These are phyloP conservation scores for Philonicus albiceps DNA, from an alignment of 2,888 invertebrate genomes.

Conservation along the genomic window DNA sequence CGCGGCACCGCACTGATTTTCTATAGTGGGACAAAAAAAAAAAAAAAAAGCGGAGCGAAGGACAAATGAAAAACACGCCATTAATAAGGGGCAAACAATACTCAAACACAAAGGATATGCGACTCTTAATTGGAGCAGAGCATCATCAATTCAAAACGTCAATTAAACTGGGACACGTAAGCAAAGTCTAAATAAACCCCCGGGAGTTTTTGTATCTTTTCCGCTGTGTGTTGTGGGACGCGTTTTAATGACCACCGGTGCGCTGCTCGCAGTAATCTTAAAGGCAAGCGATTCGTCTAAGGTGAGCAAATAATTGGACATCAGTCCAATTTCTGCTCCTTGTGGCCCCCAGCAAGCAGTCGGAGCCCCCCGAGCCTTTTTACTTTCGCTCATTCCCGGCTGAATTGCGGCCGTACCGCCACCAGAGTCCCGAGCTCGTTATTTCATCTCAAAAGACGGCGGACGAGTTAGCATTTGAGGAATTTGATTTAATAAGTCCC, in stretches of 20 bases:
- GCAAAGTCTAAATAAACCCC: conserved; percentile 35
- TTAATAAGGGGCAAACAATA: conserved; percentile 20
- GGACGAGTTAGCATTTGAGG: conserved; percentile 44
- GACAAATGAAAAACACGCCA: conserved; percentile 12
- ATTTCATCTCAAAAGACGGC: conserved; percentile 15
- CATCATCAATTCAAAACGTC: conserved; percentile 50
- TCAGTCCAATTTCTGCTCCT: conserved; percentile 43
- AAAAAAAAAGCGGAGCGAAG: background rate
- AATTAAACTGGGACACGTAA: conserved; percentile 47
- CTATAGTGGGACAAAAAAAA: background rate
- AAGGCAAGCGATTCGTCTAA: conserved; percentile 44
- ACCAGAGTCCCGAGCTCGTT: conserved; percentile 4
- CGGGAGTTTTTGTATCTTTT: conserved; percentile 15
- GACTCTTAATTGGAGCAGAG: conserved; percentile 48
- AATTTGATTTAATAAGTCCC: conserved; percentile 49
- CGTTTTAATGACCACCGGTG: conserved; percentile 48
- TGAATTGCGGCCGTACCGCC: background rate
- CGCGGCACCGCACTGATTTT: background rate
- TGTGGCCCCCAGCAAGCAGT: conserved; percentile 10
- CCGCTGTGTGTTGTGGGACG: conserved; percentile 42
- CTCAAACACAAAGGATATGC: conserved; percentile 41
- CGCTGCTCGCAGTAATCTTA: conserved; percentile 20
- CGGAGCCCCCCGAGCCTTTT: conserved; percentile 12
- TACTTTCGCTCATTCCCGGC: conserved; percentile 46
- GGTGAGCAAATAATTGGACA: conserved; percentile 47